Percentiles rank a stretch among this genome's conserved stretches.
Conservation (phyloP, 2,888 invertebrate genomes). For the Ashinkailepas kermadecensis region DNA sequence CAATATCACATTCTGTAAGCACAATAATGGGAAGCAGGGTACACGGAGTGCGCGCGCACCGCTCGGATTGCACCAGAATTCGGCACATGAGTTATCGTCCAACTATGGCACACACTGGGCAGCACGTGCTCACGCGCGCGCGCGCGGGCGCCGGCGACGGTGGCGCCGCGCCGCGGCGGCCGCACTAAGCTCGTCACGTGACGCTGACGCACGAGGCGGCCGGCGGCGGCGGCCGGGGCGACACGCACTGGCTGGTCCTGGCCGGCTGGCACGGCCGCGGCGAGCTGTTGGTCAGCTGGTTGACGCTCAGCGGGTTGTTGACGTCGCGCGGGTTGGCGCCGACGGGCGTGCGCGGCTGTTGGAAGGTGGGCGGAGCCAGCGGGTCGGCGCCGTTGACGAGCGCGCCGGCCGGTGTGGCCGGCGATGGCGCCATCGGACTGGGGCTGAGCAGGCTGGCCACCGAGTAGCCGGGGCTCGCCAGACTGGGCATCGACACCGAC, state of each 20-base stretch:
- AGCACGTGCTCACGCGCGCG: background rate
- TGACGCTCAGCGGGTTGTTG: constrained; percentile 85
- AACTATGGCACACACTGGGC: background rate
- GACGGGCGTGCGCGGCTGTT: constrained; percentile 64
- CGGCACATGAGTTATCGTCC: background rate
- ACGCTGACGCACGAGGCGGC: constrained; percentile 34
- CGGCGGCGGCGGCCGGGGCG: constrained; percentile 31
- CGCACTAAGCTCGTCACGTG: constrained; percentile 30
- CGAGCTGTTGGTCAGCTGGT: constrained; percentile 59
- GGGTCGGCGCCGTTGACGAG: constrained; percentile 29
- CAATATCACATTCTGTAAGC: constrained; percentile 21
- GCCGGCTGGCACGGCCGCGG: constrained; percentile 28
- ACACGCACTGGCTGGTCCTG: constrained; percentile 28
- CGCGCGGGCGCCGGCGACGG: background rate
- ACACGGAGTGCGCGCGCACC: background rate
- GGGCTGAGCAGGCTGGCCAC: constrained; percentile 30
- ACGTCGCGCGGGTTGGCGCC: constrained; percentile 86
- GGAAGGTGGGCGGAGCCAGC: constrained; percentile 34
- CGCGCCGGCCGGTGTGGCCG: constrained; percentile 25
- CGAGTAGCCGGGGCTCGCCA: constrained; percentile 29
- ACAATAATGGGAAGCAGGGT: background rate
- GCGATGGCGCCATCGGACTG: constrained; percentile 25
- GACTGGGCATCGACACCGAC: constrained; percentile 36
- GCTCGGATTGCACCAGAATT: constrained; percentile 1
- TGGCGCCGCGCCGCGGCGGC: too few species aligned